Percentiles rank a stretch among this genome's conserved stretches.
phyloP scores from a whole-genome alignment of 2,113 vertebrate genomes.

The Guaruba guarouba region DNA sequence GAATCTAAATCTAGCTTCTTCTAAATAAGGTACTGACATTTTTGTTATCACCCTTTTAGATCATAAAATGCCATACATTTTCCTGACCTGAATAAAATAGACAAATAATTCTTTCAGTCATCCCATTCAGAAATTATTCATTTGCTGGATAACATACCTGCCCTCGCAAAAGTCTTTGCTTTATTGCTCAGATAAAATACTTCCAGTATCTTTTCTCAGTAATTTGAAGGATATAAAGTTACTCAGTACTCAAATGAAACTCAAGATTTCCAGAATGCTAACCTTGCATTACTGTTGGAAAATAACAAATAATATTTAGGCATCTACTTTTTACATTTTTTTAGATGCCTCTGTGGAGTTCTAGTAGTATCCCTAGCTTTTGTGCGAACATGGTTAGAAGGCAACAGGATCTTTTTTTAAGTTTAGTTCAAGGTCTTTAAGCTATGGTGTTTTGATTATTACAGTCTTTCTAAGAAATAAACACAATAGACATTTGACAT shows the following conservation, averaged over 20 bases:
- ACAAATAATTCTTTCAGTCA: not conserved
- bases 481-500: not conserved
- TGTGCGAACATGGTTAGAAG: not conserved
- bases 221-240: not conserved
- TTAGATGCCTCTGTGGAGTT: not conserved
- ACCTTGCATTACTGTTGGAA: not conserved
- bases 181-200: not conserved
- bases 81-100: not conserved
- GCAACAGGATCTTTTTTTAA: not conserved
- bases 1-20: not conserved
- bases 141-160: not conserved
- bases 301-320: not conserved
- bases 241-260: not conserved
- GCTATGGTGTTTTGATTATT: rapidly evolving
- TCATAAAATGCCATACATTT: not conserved
- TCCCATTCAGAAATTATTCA: not conserved
- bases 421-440: not conserved
- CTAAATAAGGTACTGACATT: not conserved
- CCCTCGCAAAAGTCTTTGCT: not conserved
- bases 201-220: not conserved
- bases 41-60: not conserved
- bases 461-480: not conserved
- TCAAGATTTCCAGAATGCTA: not conserved
- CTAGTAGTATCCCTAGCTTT: not conserved
- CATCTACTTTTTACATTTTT: not conserved